A percentile compares a stretch with the other conserved stretches of the same genome.
Evolutionary conservation across 2,888 invertebrate species (phyloP).

Genomic region (Coecobrya sp.): DNA sequence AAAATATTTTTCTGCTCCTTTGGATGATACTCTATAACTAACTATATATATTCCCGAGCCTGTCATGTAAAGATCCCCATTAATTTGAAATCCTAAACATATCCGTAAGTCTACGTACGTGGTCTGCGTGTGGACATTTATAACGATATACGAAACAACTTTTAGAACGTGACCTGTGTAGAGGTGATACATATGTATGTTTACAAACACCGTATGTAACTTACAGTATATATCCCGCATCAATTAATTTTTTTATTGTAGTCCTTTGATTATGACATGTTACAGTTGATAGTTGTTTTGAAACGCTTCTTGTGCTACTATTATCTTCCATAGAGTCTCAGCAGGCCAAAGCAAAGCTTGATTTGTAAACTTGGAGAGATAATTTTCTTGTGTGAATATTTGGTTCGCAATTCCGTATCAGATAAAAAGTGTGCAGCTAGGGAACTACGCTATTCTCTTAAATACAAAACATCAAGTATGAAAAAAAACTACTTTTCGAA

Average conservation of each 20-base stretch:
- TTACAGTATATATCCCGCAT: not conserved
- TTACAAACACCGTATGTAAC: not conserved
- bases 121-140: not conserved
- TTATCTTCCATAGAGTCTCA: not conserved
- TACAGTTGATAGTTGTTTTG: not conserved
- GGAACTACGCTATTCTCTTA: not conserved
- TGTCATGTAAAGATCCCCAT: not conserved
- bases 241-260: not conserved
- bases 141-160: not conserved
- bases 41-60: not conserved
- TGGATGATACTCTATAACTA: not conserved
- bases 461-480: not conserved
- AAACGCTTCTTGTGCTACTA: not conserved
- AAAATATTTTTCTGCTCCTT: not conserved
- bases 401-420: not conserved
- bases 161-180: not conserved
- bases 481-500: slow-evolving; percentile 1
- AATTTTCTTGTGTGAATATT: slow-evolving; percentile 6
- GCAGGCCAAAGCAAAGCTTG: slow-evolving; percentile 38
- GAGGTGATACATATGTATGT: not conserved
- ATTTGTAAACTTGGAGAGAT: slow-evolving; percentile 4
- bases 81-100: slow-evolving; percentile 2
- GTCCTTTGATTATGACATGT: not conserved
- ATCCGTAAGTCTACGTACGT: not conserved
- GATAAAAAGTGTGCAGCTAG: not conserved